Base-by-base conservation (phyloP, 1,140 invertebrate species). In the Sogatella furcifera region DNA sequence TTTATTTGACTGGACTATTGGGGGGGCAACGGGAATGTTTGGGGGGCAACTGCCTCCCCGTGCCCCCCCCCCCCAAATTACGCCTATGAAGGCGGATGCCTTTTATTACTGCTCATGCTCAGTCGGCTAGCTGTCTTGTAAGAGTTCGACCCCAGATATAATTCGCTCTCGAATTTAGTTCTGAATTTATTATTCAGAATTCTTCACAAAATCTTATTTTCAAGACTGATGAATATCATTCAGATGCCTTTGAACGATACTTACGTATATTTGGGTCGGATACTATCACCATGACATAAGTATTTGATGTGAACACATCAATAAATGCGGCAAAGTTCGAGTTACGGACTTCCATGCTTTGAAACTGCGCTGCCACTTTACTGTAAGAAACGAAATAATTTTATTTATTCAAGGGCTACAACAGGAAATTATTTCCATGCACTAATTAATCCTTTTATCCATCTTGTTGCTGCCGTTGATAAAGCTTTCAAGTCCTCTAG, bases 201-300 rank as follows among this genome's bases (percentile, higher is more conserved):
- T 5, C 31, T 31, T 10, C 31, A 46, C 41, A 5, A 42, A 38
- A 41, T 17, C 24, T 2, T 43, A 49, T 53, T 19, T 49, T 44
- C 14, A 19, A 13, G 24, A 13, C n/a, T 13, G 49, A 15, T 21
- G 6, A 34, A 42, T 57, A 2, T n/a, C n/a, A 21, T 28, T 42
- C 1, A 61, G 24, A 11, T 34, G 19, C 24, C 52, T 56, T 43
- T 54, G 52, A 17, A 28, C 43, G 41, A 61, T 66, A 82, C 84
- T 86, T 78, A 89, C 87, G 92, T 69, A 98, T 95, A 52, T 84
- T 86, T 19, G 94, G 89, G 78, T 98, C 95, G 0, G 94, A 97
- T 84, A 95, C 95, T 61, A 97, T 89, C 2, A 98, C 95, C 95
- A 98, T 98, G 0, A 98, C 92, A 72, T 98, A 99, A 4, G 97